Evolutionary conservation across 1,140 invertebrate genomes (phyloP).

Genomic region (Drosophila jambulina): DNA sequence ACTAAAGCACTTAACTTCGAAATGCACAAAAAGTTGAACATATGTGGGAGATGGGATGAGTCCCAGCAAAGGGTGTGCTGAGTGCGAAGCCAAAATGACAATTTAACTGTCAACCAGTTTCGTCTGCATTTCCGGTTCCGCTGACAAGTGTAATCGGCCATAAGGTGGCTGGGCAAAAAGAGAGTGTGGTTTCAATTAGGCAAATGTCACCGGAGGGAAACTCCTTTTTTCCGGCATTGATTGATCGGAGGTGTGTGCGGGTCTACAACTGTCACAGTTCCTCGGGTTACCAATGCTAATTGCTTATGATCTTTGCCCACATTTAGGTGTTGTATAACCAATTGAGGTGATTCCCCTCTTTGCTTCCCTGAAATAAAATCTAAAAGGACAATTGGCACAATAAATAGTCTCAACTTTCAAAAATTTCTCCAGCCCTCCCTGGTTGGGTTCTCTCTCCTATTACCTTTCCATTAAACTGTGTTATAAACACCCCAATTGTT

Average conservation of each 20-base stretch:
- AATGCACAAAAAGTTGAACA: constrained; percentile 80
- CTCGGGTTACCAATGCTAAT: constrained; percentile 76
- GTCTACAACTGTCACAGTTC: constrained; percentile 64
- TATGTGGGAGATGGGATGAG: constrained; percentile 58
- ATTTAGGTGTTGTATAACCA: constrained; percentile 73
- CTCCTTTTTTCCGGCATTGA: constrained; percentile 25
- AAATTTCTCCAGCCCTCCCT: constrained; percentile 59
- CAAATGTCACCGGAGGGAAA: constrained; percentile 39
- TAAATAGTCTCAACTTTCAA: constrained; percentile 81
- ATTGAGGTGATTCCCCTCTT: constrained; percentile 32
- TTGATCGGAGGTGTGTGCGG: constrained; percentile 58
- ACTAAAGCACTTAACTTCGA: constrained; percentile 83
- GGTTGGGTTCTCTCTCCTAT: constrained; percentile 58
- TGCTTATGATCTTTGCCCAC: constrained; percentile 78
- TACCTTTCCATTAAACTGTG: constrained; percentile 69
- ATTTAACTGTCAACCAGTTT: constrained; percentile 80
- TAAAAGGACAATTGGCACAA: constrained; percentile 61
- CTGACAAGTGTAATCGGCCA: constrained; percentile 79
- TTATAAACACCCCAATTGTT: constrained; percentile 72
- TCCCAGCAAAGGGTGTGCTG: constrained; percentile 18
- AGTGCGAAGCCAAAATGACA: constrained; percentile 64
- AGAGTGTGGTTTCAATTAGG: constrained; percentile 70
- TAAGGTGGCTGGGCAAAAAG: constrained; percentile 48
- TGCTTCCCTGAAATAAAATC: constrained; percentile 22
- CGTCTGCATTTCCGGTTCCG: constrained; percentile 36